Evolutionary conservation across 2,888 invertebrate genomes (phyloP), one percentile per base, ranked within the genome.

Genomic region (Liodrosophila aerea): DNA sequence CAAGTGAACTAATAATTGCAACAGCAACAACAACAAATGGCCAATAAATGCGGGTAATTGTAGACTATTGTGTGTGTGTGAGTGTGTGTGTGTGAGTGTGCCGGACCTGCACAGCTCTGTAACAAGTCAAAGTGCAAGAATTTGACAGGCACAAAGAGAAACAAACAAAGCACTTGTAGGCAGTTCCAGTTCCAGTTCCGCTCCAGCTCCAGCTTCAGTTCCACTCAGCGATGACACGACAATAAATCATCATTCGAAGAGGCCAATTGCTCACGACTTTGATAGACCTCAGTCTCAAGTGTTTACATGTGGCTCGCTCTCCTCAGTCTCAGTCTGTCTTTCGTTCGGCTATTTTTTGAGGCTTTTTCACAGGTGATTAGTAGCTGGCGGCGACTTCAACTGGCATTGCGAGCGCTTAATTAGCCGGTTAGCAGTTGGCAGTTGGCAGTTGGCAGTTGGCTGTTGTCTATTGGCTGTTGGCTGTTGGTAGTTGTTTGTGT

Each of bases 61-160:
- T 75, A 69, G 27, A 40, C 54, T 62, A 64, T 81, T 82, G 69
- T 68, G 61, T 36, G 56, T 12, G 8, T 15, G 40, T 30, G 40
- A 29, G 39, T 29, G 15, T 43, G 11, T 44, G 13, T 34, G 9
- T 51, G 8, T 13, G 31, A 39, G 12, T 51, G 9, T 52, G 33
- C 72, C 66, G 69, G 67, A 69, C 61, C 52, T 72, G 67, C 46
- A 50, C 29, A 11, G 52, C 37, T 8, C 13, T 18, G 29, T 13
- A 7, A 13, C 54, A 34, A 72, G 82, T 82, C 81, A 82, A 85
- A 85, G 84, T 83, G 77, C 81, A 85, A 81, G 81, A 85, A 81
- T 81, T 77, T 70, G 76, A 74, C 71, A 66, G 64, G 41, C 22
- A 11, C 46, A 52, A 37, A 49, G 64, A 64, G 52, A 46, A 49